phyloP scores from a whole-genome alignment of 1,140 invertebrate species.

The Listronotus oregonensis region DNA sequence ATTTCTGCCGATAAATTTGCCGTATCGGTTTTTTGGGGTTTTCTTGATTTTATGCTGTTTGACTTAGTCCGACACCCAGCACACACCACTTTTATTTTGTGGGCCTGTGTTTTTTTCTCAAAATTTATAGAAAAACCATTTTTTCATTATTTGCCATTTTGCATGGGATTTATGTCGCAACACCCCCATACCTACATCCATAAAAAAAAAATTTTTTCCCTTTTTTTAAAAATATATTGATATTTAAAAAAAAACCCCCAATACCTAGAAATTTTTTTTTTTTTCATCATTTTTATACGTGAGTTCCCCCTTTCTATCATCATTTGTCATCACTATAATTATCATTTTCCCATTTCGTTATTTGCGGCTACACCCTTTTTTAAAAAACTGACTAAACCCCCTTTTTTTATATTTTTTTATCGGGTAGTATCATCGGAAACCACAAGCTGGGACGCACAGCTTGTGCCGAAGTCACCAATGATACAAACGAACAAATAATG shows the following conservation, averaged over 20 bases:
- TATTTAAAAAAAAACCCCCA: not conserved
- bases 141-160: too few relatives aligned
- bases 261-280: not conserved
- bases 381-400: constrained; percentile 12
- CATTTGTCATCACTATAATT: constrained; percentile 12
- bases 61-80: too few relatives aligned
- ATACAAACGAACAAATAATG: constrained; percentile 3
- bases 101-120: too few relatives aligned
- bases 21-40: too few relatives aligned
- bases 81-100: too few relatives aligned
- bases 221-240: too few relatives aligned
- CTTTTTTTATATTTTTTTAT: constrained; percentile 6
- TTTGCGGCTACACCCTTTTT: not conserved
- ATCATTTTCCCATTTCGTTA: constrained; percentile 20
- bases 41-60: too few relatives aligned
- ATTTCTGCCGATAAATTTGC: too few relatives aligned
- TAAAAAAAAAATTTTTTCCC: too few relatives aligned
- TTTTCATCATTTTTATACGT: constrained; percentile 18
- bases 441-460: constrained; percentile 7
- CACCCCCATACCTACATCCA: too few relatives aligned
- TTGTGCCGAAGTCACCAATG: constrained; percentile 15
- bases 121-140: too few relatives aligned
- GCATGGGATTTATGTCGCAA: too few relatives aligned
- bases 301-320: constrained; percentile 9
- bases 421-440: constrained; percentile 4